Percentiles rank a stretch among this genome's conserved stretches.
These are phyloP conservation scores for Trematomus bernacchii DNA, from an alignment of 2,797 vertebrate genomes.

Conservation along the genomic window DNA sequence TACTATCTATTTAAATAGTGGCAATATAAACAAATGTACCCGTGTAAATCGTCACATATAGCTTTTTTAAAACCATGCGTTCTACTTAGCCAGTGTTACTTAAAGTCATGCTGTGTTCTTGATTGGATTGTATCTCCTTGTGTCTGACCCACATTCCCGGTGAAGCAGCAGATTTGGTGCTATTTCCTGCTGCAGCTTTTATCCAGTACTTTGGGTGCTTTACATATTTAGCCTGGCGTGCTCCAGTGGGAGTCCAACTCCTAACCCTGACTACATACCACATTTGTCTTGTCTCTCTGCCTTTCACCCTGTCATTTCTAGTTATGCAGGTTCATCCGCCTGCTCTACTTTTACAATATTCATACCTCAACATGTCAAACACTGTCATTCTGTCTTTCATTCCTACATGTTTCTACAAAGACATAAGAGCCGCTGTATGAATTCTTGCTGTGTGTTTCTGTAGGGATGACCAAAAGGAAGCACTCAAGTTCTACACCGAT, in stretches of 20 bases:
- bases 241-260: conserved; percentile 44
- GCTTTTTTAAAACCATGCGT: not conserved
- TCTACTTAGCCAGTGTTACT: conserved; percentile 2
- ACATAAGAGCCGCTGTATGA: not conserved
- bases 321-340: conserved; percentile 18
- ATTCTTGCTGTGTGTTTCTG: conserved; percentile 37
- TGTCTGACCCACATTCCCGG: conserved; percentile 43
- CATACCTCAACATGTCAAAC: conserved; percentile 20
- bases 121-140: conserved; percentile 4
- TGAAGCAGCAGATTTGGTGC: conserved; percentile 36
- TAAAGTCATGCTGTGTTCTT: not conserved
- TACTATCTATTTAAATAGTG: too few relatives aligned
- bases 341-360: conserved; percentile 40
- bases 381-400: not conserved
- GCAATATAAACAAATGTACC: too few relatives aligned
- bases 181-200: conserved; percentile 37
- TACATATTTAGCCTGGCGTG: conserved; percentile 54
- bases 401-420: not conserved
- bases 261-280: conserved; percentile 29
- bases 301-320: conserved; percentile 28
- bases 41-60: too few relatives aligned
- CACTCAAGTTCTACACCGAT: conserved; percentile 97
- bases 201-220: conserved; percentile 48
- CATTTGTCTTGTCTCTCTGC: conserved; percentile 34
- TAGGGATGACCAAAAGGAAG: conserved; percentile 97